Conservation (phyloP, 92 coral and sea anemone genomes). For the Paramuricea clavata region DNA sequence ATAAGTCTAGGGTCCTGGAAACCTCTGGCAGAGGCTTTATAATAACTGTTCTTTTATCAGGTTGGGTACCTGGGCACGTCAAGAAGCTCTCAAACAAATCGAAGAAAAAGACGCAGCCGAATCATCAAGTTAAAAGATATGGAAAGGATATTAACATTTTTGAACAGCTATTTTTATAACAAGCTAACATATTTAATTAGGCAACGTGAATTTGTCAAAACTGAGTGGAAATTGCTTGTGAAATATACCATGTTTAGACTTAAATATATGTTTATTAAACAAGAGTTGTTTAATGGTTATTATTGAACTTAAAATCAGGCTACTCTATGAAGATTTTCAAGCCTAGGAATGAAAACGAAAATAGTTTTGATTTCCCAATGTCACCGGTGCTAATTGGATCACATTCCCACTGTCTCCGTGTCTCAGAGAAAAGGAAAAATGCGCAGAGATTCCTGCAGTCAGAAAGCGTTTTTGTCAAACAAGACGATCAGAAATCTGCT, state of each 20-base stretch:
- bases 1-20: too few relatives aligned
- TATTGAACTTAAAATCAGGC: neutral
- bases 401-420: too few relatives aligned
- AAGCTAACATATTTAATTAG: neutral
- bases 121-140: constrained; percentile 55
- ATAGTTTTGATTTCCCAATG: too few relatives aligned
- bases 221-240: neutral
- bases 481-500: too few relatives aligned
- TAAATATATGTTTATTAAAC: neutral
- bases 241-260: too few relatives aligned
- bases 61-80: constrained; percentile 93
- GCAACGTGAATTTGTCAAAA: neutral
- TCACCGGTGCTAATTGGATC: too few relatives aligned
- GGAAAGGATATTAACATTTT: neutral
- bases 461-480: too few relatives aligned
- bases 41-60: constrained; percentile 43
- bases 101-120: constrained; percentile 81
- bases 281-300: neutral
- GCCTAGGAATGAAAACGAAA: too few relatives aligned
- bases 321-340: too few relatives aligned
- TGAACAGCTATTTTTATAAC: constrained; percentile 12
- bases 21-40: neutral
- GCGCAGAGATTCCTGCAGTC: too few relatives aligned
- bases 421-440: too few relatives aligned
- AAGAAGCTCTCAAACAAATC: constrained; percentile 84